A percentile compares a stretch with the other conserved stretches of the same genome.
These are phyloP conservation scores for Drosophila gunungcola DNA, from an alignment of 1,140 invertebrate species.

Conservation along the genomic window DNA sequence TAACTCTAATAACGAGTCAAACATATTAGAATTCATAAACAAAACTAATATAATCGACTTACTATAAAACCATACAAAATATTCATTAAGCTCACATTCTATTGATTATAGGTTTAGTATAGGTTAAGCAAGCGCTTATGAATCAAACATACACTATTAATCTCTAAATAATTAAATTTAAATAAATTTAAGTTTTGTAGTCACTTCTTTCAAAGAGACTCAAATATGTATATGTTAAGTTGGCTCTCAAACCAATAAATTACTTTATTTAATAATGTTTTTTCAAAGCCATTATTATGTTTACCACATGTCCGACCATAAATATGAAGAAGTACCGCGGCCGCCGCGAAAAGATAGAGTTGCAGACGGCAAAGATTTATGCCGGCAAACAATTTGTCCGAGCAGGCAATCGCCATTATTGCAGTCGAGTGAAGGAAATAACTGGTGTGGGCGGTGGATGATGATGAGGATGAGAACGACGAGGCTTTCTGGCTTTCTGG, in stretches of 20 bases:
- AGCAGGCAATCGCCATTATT: conserved; percentile 22
- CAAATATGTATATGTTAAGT: not conserved
- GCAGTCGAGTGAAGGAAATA: conserved; percentile 1
- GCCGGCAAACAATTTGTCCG: conserved; percentile 47
- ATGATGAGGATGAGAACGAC: not conserved
- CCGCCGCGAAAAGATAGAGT: conserved; percentile 8
- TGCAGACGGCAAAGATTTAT: conserved; percentile 29
- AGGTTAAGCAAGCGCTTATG: no score
- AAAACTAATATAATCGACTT: no score
- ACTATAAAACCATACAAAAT: no score
- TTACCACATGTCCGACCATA: conserved; percentile 3
- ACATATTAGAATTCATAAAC: no score
- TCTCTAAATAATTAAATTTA: no score
- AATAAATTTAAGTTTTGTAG: no score
- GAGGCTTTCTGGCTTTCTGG: not conserved
- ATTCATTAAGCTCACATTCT: no score
- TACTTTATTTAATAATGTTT: conserved; percentile 8
- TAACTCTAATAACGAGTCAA: no score
- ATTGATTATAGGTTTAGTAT: no score
- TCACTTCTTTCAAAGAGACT: no score
- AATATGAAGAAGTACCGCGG: conserved; percentile 2
- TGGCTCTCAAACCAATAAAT: not conserved
- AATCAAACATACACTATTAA: no score
- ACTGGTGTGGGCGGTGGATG: conserved; percentile 4
- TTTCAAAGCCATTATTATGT: conserved; percentile 22